Base-by-base conservation (phyloP, 92 coral and sea anemone genomes). In the Bergia puertoricense region DNA sequence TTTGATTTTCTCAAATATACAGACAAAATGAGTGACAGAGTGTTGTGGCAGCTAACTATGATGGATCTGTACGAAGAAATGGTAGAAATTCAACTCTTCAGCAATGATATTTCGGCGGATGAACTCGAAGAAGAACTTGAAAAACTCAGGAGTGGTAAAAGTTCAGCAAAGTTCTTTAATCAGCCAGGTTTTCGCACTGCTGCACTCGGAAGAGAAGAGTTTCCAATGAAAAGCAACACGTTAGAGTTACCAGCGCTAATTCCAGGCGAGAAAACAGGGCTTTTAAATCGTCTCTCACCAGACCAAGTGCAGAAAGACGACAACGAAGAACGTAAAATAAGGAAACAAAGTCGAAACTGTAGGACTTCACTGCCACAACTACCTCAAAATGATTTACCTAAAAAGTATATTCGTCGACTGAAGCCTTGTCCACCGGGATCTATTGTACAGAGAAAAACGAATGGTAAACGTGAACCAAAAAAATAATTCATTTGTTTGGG, bases 91-190 rank as follows among this genome's bases (percentile, higher is more conserved):
- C 45, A 15, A 37, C 14, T 79, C 37, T 30, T 79, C 41, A 30
- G 69, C 2, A 54, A 45, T 46, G 43, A 79, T 74, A 81, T 90
- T 50, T 81, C 90, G 23, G 90, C 90, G 5, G 90, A 86, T 6
- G 87, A 90, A 74, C 82, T 90, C 2, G 86, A 90, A 81, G 86
- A 43, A 41, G 79, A 78, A 23, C 90, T 90, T 10, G 92, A 90
- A 81, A 75, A 73, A 51, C 79, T 90, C 6, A 88, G 77, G 51
- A 41, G 77, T 74, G 88, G 82, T 15, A 72, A 87, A 11, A 48
- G 83, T 20, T 76, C 54, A 18, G 36, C 80, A 6, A 76, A 76
- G 30, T 15, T 0, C 50, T 18, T 76, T 40, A 76, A 8, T 38
- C 67, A 23, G 22, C 37, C 7, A 79, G 8, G 39, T 36, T 48